Percentiles rank a stretch among this genome's conserved stretches.
These are phyloP conservation scores for Habropoda laboriosa DNA, from an alignment of 1,140 invertebrate genomes.

Conservation along the genomic window DNA sequence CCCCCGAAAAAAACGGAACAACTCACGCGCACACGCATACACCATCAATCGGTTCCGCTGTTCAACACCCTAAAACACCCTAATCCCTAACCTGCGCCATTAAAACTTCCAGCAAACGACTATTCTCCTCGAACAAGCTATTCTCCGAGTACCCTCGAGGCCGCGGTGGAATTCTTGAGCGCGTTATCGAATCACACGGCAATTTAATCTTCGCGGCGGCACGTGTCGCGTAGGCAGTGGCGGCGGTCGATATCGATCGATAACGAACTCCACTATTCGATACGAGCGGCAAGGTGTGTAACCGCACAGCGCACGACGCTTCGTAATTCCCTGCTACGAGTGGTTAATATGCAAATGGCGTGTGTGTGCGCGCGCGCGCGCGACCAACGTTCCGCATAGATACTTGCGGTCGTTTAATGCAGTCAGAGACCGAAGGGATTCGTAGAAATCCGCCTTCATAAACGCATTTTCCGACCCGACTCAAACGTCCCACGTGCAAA, in stretches of 20 bases:
- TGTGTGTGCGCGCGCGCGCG: neutral
- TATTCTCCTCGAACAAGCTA: neutral
- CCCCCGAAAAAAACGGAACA: too few relatives aligned
- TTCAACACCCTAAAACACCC: neutral
- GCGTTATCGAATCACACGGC: slow-evolving; percentile 39
- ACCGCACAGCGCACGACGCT: slow-evolving; percentile 30
- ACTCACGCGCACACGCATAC: neutral
- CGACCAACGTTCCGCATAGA: neutral
- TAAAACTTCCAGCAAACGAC: neutral
- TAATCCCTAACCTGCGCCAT: neutral
- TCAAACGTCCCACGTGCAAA: slow-evolving; percentile 6
- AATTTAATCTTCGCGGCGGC: slow-evolving; percentile 21
- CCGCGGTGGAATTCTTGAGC: slow-evolving; percentile 1
- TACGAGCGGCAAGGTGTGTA: neutral
- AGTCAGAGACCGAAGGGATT: slow-evolving; percentile 10
- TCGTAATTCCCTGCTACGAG: slow-evolving; percentile 42
- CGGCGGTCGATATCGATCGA: slow-evolving; percentile 27
- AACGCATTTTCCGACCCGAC: neutral
- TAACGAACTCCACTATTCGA: slow-evolving; percentile 30
- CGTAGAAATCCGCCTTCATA: slow-evolving; percentile 14
- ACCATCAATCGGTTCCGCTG: neutral
- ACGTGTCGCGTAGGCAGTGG: neutral
- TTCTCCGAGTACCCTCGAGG: neutral
- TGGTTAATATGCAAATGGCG: slow-evolving; percentile 65
- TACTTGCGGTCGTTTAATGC: slow-evolving; percentile 46